A percentile compares a stretch with the other conserved stretches of the same genome.
Evolutionary conservation across 2,797 vertebrate species (phyloP).

Genomic region (Cottoperca gobio): DNA sequence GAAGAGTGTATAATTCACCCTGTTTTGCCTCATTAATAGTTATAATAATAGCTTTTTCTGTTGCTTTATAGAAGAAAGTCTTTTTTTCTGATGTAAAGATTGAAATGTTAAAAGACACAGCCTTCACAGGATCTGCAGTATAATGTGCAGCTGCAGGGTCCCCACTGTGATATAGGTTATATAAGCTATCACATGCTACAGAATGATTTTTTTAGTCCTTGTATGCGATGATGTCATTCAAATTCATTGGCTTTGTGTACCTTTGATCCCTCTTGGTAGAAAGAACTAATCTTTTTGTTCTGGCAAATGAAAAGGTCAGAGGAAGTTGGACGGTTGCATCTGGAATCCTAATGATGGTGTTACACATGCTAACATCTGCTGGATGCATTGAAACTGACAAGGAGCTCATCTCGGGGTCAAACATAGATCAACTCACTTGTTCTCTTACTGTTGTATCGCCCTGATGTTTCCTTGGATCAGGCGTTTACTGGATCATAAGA

Average conservation of each 20-base stretch:
- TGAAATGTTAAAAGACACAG: neutral
- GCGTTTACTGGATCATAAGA: constrained; percentile 21
- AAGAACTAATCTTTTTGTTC: constrained; percentile 42
- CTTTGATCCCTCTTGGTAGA: constrained; percentile 22
- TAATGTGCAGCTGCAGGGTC: neutral
- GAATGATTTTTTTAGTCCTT: neutral
- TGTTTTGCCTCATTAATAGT: neutral
- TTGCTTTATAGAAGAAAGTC: constrained; percentile 1
- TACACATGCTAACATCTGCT: constrained; percentile 23
- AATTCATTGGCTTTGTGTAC: constrained; percentile 6
- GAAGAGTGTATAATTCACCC: constrained; percentile 11
- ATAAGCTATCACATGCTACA: neutral
- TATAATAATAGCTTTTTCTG: neutral
- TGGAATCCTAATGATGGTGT: constrained; percentile 47
- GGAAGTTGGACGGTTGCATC: constrained; percentile 12
- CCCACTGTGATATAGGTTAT: neutral
- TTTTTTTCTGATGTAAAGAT: neutral
- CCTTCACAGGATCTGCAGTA: neutral
- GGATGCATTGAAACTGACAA: constrained; percentile 16
- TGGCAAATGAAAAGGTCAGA: constrained; percentile 63
- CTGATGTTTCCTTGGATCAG: constrained; percentile 27
- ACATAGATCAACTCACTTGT: constrained; percentile 34
- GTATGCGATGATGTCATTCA: constrained; percentile 4
- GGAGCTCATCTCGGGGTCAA: constrained; percentile 43
- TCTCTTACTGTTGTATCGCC: constrained; percentile 23